These are phyloP conservation scores for Drosophila conformis DNA, from an alignment of 2,888 invertebrate species.

Conservation along the genomic window DNA sequence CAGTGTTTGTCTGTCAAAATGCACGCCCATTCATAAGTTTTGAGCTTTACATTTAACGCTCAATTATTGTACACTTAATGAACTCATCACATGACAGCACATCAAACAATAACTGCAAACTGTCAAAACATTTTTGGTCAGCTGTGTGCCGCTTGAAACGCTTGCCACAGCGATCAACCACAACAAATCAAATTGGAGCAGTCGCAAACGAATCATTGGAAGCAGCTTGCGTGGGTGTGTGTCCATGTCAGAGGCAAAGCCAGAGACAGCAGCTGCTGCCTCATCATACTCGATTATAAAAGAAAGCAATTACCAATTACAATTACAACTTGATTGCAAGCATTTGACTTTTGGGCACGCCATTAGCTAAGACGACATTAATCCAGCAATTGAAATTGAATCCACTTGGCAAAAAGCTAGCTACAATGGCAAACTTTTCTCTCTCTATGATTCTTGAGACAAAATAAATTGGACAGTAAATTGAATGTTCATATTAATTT, in stretches of 20 bases:
- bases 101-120: slow-evolving; percentile 81
- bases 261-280: slow-evolving; percentile 9
- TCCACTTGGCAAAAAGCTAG: slow-evolving; percentile 22
- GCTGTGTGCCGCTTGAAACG: slow-evolving; percentile 35
- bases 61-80: slow-evolving; percentile 81
- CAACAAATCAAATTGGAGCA: slow-evolving; percentile 76
- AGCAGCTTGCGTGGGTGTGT: slow-evolving; percentile 59
- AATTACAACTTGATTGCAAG: slow-evolving; percentile 47
- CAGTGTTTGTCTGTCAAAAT: slow-evolving; percentile 62
- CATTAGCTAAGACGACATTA: slow-evolving; percentile 79
- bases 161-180: slow-evolving; percentile 28
- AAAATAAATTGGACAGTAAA: not conserved
- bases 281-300: slow-evolving; percentile 41
- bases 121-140: slow-evolving; percentile 77
- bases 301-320: slow-evolving; percentile 78
- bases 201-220: slow-evolving; percentile 4
- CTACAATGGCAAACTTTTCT: slow-evolving; percentile 24
- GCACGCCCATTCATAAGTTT: slow-evolving; percentile 74
- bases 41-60: slow-evolving; percentile 71
- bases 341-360: slow-evolving; percentile 34
- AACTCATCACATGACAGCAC: slow-evolving; percentile 82
- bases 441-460: not conserved
- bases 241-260: slow-evolving; percentile 22
- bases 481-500: not conserved
- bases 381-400: slow-evolving; percentile 62